Evolutionary conservation across 2,888 invertebrate genomes (phyloP), one percentile per base, ranked within the genome.

Genomic region (Protodeltote pygarga): DNA sequence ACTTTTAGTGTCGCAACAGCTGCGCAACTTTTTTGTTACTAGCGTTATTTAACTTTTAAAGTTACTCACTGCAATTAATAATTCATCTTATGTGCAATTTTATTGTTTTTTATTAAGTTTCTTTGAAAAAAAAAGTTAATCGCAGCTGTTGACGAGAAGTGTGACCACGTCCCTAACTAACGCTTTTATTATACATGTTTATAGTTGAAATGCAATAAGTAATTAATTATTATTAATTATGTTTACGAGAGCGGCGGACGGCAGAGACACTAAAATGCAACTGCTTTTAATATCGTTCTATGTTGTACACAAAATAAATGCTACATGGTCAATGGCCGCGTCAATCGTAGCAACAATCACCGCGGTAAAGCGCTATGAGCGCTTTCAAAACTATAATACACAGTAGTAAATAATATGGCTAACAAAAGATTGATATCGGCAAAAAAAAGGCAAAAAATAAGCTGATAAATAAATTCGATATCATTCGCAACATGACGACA

Each of bases 151-250:
- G 8, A 33, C 9, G 17, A 14, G 25, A 25, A 3, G 8, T 24
- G 23, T 47, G 3, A 17, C 5, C 23, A 9, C 13, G 32, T 2
- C 4, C 3, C 27, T 40, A 34, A 6, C 31, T 17, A 46, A 57
- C 40, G 46, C 57, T 58, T 61, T 46, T 61, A 57, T 47, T 48
- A 48, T 64, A 60, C 29, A 57, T 53, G 65, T 65, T 62, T 50
- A 32, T 59, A 65, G 42, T 58, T 40, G 24, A 55, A 59, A 59
- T 51, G 65, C 65, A 65, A 65, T 65, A 65, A 59, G 28, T 48
- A 55, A 27, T 55, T 33, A 11, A n/a, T n/a, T n/a, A n/a, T n/a
- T 51, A 59, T 46, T 65, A 28, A 33, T 41, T 55, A 38, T 48
- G 34, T 61, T n/a, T 52, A 33, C 45, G 23, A 44, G 47, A 40